Base-by-base conservation (phyloP, 2,113 vertebrate species). In the Amia ocellicauda region DNA sequence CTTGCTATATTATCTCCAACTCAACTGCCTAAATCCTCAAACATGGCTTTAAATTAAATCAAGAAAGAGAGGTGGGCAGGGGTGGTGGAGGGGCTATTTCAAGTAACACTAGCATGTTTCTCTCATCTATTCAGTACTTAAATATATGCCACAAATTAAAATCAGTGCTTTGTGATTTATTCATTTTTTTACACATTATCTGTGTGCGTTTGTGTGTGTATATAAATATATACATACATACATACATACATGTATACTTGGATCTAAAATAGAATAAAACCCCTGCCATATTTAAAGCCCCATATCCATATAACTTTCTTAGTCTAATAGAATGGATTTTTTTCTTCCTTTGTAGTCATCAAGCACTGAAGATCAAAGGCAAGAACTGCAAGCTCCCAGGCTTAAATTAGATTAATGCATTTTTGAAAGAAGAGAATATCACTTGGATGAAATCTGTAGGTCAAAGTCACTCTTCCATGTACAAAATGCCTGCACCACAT, bases 391-490 rank as follows among this genome's bases (percentile, higher is more conserved):
- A 77, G 81, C 82, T 82, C 54, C 72, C 49, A 64, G 68, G 70
- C 76, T 75, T 72, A 82, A 86, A 87, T 88, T 84, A 83, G 75
- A 85, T 80, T 83, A 78, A 75, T 74, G 73, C 82, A 82, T 82
- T 75, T 76, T 81, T 83, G 72, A 85, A 74, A 84, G 75, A 85
- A 84, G 73, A 78, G 71, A 76, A 73, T 81, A 84, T 80, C 73
- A 73, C 70, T 63, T 58, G 81, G 70, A 80, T 72, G 63, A 77
- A 86, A 85, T 73, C 71, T 50, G 69, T 84, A 87, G 84, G 85
- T 87, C 82, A 82, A 64, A 74, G 68, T 73, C 71, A 66, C 40
- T 55, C 40, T 22, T 52, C 28, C 47, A 31, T 62, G 59, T 50
- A 53, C 53, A 57, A 40, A 42, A 19, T 40, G 27, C 51, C 26